These are phyloP conservation scores for Drosophila kanekoi DNA, from an alignment of 2,888 invertebrate species.

Conservation along the genomic window DNA sequence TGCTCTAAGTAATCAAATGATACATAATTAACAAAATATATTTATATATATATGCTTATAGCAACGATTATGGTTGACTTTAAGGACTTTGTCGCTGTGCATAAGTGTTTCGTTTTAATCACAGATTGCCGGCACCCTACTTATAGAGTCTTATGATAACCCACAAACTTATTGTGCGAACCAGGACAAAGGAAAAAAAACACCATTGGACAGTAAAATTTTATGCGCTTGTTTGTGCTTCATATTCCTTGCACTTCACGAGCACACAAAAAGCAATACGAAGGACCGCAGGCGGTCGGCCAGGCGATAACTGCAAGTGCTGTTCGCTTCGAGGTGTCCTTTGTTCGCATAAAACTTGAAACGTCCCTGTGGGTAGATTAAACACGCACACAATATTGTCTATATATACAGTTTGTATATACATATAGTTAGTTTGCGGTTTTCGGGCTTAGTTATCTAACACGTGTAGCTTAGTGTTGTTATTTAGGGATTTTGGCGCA, in stretches of 20 bases:
- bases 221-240: constrained; percentile 56
- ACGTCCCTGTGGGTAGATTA: constrained; percentile 75
- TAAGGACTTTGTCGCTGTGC: not conserved
- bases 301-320: constrained; percentile 53
- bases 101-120: not conserved
- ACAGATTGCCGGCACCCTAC: not conserved
- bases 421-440: constrained; percentile 45
- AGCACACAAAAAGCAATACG: constrained; percentile 30
- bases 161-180: constrained; percentile 20
- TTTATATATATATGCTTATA: not conserved
- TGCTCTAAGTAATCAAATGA: no score
- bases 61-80: not conserved
- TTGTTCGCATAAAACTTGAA: constrained; percentile 70
- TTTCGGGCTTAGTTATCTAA: constrained; percentile 50
- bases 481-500: constrained; percentile 56
- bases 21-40: not conserved
- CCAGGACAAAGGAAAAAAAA: constrained; percentile 16
- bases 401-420: constrained; percentile 3
- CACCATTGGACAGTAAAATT: constrained; percentile 51
- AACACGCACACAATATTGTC: constrained; percentile 68
- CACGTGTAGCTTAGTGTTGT: constrained; percentile 33
- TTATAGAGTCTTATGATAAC: constrained; percentile 19
- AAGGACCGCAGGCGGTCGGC: constrained; percentile 35
- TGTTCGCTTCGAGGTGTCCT: constrained; percentile 53
- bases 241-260: constrained; percentile 51